phyloP scores from a whole-genome alignment of 2,113 vertebrate species.

The Cinclus cinclus region DNA sequence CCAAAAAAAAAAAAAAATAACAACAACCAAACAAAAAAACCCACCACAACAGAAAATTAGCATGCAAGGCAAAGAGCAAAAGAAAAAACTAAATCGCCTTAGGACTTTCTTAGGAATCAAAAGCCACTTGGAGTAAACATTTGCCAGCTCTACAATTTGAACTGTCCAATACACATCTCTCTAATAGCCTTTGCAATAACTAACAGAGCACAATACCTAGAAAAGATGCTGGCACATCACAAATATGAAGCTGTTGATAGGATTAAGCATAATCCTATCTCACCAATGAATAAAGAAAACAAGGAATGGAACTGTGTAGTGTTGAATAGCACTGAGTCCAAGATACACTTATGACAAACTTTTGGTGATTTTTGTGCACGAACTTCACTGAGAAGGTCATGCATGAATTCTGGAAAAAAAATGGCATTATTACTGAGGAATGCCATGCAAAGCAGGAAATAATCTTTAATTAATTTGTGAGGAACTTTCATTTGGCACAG shows the following conservation, averaged over 20 bases:
- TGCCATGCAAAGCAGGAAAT: constrained; percentile 39
- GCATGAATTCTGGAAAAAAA: constrained; percentile 46
- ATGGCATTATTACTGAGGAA: constrained; percentile 35
- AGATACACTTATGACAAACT: neutral
- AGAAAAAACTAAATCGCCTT: neutral
- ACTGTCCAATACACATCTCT: neutral
- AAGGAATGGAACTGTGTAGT: constrained; percentile 2
- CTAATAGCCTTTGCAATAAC: constrained; percentile 34
- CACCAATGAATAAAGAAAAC: constrained; percentile 35
- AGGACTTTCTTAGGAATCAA: constrained; percentile 40
- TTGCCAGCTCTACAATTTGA: constrained; percentile 43
- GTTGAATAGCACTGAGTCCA: neutral
- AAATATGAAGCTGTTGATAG: constrained; percentile 38
- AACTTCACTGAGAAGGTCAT: constrained; percentile 15
- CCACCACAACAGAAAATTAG: neutral
- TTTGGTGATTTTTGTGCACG: neutral
- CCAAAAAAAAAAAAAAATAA: neutral
- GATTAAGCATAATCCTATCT: constrained; percentile 59
- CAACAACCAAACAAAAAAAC: neutral
- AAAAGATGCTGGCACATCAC: constrained; percentile 44
- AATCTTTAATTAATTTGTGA: constrained; percentile 53
- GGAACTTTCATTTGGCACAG: constrained; percentile 31
- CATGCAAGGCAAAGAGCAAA: constrained; percentile 18
- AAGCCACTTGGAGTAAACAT: constrained; percentile 50
- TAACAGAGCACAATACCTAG: constrained; percentile 21